Evolutionary conservation across 2,888 invertebrate species (phyloP), one percentile per base, ranked within the genome.

Genomic region (Ommatoiulus sabulosus): DNA sequence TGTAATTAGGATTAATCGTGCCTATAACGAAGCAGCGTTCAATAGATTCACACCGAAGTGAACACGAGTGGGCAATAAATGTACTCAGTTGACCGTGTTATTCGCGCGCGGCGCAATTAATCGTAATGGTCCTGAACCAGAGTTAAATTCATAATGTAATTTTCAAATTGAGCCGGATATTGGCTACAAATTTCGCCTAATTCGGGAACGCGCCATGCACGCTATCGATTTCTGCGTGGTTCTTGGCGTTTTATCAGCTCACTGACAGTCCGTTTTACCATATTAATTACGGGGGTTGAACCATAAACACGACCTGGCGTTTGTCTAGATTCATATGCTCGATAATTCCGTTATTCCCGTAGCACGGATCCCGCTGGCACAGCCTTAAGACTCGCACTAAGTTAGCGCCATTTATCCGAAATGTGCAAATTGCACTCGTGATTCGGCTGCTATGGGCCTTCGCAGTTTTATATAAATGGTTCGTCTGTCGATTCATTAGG

Each of bases 351-450:
- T n/a, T 24, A 20, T 24, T 20, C 10, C 72, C 72, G n/a, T n/a
- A n/a, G n/a, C n/a, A n/a, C n/a, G n/a, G n/a, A n/a, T n/a, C n/a
- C n/a, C n/a, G n/a, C n/a, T n/a, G n/a, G n/a, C 20, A 24, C 24
- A 72, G 20, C 72, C 72, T 20, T 72, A 72, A 72, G 72, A 72
- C 72, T 72, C 72, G 24, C 3, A 17, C n/a, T 10, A 6, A n/a
- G 52, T n/a, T n/a, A 72, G 72, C 72, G 24, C 72, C 24, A 24
- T 72, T 72, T 72, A 20, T 20, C 72, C 20, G 72, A 24, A 72
- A 72, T 72, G 72, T 72, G 72, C 72, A 72, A 72, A 72, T 72
- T 72, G 72, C 72, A n/a, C 46, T 20, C 24, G 72, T 72, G 72
- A 20, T 17, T 20, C 72, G 20, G 72, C 20, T 72, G 72, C 2